Base-by-base conservation (phyloP, 2,888 invertebrate species). In the Acholoe squamosa region DNA sequence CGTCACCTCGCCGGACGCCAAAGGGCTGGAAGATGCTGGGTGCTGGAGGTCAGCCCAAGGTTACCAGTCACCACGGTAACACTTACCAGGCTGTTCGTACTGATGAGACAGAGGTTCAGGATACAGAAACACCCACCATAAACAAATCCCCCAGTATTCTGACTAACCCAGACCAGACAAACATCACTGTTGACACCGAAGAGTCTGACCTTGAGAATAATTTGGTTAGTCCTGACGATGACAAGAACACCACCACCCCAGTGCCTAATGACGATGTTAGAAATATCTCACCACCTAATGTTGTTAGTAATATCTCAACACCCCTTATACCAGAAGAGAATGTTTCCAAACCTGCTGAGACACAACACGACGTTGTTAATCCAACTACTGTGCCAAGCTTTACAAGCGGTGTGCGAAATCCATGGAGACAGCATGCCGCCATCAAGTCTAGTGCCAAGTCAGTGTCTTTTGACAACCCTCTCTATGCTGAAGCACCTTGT, bases 181-280 rank as follows among this genome's bases (percentile, higher is more conserved):
- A 43, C n/a, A 43, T 90, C n/a, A 67, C 51, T 19, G 28, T 90
- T 34, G 90, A 90, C 43, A 90, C 90, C 0, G 90, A 90, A 67
- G 90, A 90, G 51, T 90, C 90, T 43, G 90, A 90, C 31, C 52
- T 90, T 19, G 90, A 90, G 22, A 90, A 90, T 56, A 80, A 80
- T 12, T 5, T 33, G 28, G 33, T n/a, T 3, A 89, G 34, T 33
- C 67, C 89, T 19, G 89, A 89, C 28, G 89, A 86, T 25, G 56
- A 33, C 19, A 51, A 84, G 16, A 16, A 14, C 25, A 76, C 14
- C 76, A 19, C 31, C 28, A 76, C 16, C 25, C 76, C 16, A 76
- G 76, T 76, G 76, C 76, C 76, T 76, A 76, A 31, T n/a, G 76
- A n/a, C 76, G 16, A 16, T 76, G 31, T n/a, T 1, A 31, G 28